Percentiles rank a stretch among this genome's conserved stretches.
Evolutionary conservation across 1,140 invertebrate species (phyloP).

Genomic region (Pararge aegeria): DNA sequence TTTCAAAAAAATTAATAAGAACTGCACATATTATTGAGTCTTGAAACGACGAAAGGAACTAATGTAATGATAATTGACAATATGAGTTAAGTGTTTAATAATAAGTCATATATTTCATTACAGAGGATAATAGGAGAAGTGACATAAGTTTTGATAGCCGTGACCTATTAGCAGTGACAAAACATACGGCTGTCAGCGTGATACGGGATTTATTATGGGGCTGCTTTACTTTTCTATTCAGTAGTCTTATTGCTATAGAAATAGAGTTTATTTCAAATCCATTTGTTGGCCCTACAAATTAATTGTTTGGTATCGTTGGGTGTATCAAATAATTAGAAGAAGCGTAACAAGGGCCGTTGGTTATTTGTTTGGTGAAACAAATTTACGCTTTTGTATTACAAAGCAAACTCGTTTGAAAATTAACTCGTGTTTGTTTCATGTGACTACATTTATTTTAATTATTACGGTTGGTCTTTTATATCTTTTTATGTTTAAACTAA

Average conservation of each 20-base stretch:
- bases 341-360: slow-evolving; percentile 53
- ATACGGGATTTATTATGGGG: slow-evolving; percentile 60
- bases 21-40: not conserved
- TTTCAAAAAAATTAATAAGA: not conserved
- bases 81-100: not conserved
- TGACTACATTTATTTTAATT: not conserved
- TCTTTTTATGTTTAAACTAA: not conserved
- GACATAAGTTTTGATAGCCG: slow-evolving; percentile 62
- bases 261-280: slow-evolving; percentile 33
- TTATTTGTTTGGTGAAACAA: slow-evolving; percentile 38
- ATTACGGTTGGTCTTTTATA: not conserved
- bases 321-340: slow-evolving; percentile 60
- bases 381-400: slow-evolving; percentile 19
- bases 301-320: slow-evolving; percentile 40
- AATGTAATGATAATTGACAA: not conserved
- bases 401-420: slow-evolving; percentile 1
- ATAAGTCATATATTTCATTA: slow-evolving; percentile 19
- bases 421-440: not conserved
- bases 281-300: slow-evolving; percentile 21
- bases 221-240: slow-evolving; percentile 25
- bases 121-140: slow-evolving; percentile 19
- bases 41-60: not conserved
- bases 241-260: slow-evolving; percentile 18
- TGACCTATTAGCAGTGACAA: slow-evolving; percentile 69
- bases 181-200: slow-evolving; percentile 71